Evolutionary conservation across 2,888 invertebrate genomes (phyloP), one percentile per base, ranked within the genome.

Genomic region (Sussaba pulchella): DNA sequence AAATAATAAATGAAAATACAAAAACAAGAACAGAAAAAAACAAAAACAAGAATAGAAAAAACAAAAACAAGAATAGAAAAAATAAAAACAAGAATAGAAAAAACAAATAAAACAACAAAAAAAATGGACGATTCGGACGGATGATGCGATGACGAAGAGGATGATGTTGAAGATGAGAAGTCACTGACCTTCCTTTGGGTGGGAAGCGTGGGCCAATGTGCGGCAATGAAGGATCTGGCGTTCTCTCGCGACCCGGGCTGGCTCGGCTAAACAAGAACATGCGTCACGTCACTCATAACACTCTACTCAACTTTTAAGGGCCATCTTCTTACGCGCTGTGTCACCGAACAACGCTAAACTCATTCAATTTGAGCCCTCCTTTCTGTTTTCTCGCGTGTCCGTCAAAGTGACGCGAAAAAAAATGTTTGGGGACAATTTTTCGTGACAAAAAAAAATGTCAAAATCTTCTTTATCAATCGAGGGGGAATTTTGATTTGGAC

Each of bases 181-280:
- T 87, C 87, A 89, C 93, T 92, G 94, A 96, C 96, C 96, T 96
- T 95, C 96, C 96, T 94, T 95, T 95, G 84, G 97, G 95, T 93
- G 97, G 96, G 95, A 98, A 98, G 92, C 97, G 94, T 86, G 98
- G 98, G 88, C 98, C 98, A 93, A 96, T 96, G 94, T 98, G 97
- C 86, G 97, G 97, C 93, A 97, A 95, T 88, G 93, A 92, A 92
- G 95, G 95, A 92, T 97, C 97, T 84, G 97, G 97, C 88, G 96
- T 96, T 92, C 94, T 93, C 93, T 97, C 97, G 87, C 96, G 95
- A 90, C 96, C 96, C 86, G 97, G 97, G 93, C 97, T 97, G 94
- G 95, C 94, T 93, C 97, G 97, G 95, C 97, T 97, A 95, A 93
- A 92, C 92, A 92, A 92, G 93, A 94, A 92, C 93, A 93, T 93